Conservation (phyloP, 2,888 invertebrate species). For the Tholera decimalis region DNA sequence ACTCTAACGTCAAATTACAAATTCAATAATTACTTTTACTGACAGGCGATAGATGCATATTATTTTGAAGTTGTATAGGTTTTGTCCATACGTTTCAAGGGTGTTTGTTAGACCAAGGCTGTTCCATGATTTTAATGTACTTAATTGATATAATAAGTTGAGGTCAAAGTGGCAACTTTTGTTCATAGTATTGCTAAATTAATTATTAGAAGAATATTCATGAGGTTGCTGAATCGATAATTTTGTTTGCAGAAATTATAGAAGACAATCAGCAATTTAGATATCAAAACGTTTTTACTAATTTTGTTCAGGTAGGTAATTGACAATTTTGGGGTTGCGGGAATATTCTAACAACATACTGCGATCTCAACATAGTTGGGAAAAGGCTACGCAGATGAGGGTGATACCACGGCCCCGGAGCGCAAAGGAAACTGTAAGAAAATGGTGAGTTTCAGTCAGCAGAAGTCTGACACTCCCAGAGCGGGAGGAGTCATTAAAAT, state of each 20-base stretch:
- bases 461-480: too few relatives aligned
- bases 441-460: too few relatives aligned
- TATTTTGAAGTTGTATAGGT: constrained; percentile 42
- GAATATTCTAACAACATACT: too few relatives aligned
- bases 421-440: too few relatives aligned
- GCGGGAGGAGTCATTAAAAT: too few relatives aligned
- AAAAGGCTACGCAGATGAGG: too few relatives aligned
- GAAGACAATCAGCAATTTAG: background rate
- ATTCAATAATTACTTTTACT: constrained; percentile 58
- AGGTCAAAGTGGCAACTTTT: constrained; percentile 55
- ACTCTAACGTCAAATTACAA: constrained; percentile 43
- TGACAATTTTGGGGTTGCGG: too few relatives aligned
- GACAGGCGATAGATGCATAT: constrained; percentile 49
- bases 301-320: too few relatives aligned
- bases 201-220: constrained; percentile 11
- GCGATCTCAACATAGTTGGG: too few relatives aligned
- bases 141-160: constrained; percentile 35
- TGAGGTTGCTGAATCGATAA: background rate
- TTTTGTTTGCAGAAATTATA: background rate
- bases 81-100: constrained; percentile 56
- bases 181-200: constrained; percentile 1
- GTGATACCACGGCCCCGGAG: too few relatives aligned
- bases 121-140: constrained; percentile 17
- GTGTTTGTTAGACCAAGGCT: constrained; percentile 43
- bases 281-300: too few relatives aligned